Base-by-base conservation (phyloP, 2,888 invertebrate species). In the Pachliopta kotzebuea region DNA sequence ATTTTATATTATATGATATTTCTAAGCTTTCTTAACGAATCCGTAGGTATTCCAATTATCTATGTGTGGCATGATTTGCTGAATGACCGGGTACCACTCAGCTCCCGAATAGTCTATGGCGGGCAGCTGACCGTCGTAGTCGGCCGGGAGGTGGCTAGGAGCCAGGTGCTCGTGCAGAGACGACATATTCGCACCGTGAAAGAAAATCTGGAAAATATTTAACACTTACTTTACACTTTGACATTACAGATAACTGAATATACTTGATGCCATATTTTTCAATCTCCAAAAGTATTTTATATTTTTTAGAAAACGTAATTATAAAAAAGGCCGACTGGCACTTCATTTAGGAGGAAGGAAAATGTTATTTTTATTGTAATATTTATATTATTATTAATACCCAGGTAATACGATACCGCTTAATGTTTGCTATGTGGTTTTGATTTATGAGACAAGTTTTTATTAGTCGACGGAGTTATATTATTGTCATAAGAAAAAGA, bases 141-240 rank as follows among this genome's bases (percentile, higher is more conserved):
- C 95, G 53, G 93, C 89, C 0, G 97, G 97, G 70, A 97, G 82
- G 77, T 94, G 93, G 37, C 93, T 92, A 0, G 95, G 93, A 0
- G 92, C 90, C 72, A 97, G 81, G 83, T 95, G 92, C 78, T 95
- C 93, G 79, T 97, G 97, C 6, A 97, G 92, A 0, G 95, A 94
- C 42, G 93, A 77, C 96, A 96, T 96, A 78, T 97, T 95, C 66
- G 92, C 92, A 18, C 96, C 96, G 82, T 97, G 97, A 94, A 97
- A 96, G 88, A 93, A 95, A 88, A 97, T 95, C 94, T 97, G 87
- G 1, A 91, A 45, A 1, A 91, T 87, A 53, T 54, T 18, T 56
- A 45, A 45, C n/a, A 4, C 3, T 6, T 6, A 4, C 26, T 4
- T 26, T 26, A 26, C 3, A 26, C 6, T 26, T 4, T 26, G 26